Conservation (phyloP, 2,797 vertebrate species). For the Gadopsis bispinosus region DNA sequence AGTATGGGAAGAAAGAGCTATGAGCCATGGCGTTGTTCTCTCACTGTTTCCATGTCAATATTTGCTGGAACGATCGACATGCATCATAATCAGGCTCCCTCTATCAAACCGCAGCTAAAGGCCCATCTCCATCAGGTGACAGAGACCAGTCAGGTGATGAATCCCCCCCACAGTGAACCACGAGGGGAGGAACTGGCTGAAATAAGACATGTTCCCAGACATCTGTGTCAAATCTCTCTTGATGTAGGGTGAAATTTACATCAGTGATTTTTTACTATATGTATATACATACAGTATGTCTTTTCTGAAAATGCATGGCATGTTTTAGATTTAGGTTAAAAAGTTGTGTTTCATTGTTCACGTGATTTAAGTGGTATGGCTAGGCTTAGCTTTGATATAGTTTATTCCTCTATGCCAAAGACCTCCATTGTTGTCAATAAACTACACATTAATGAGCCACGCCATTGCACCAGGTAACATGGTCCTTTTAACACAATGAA, state of each 20-base stretch:
- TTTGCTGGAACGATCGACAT: conserved; percentile 91
- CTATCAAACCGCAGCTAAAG: conserved; percentile 90
- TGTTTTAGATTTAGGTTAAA: too few relatives aligned
- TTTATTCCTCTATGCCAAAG: neutral
- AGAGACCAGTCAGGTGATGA: conserved; percentile 93
- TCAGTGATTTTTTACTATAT: neutral
- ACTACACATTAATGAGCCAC: neutral
- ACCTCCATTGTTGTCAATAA: neutral
- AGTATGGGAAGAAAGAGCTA: conserved; percentile 68
- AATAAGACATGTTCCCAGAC: conserved; percentile 96
- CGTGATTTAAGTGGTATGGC: neutral
- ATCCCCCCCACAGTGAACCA: conserved; percentile 85
- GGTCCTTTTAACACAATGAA: neutral
- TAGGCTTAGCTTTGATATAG: neutral
- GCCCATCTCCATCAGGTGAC: conserved; percentile 95
- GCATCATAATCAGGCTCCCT: conserved; percentile 91
- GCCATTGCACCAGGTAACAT: neutral
- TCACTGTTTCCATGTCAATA: conserved; percentile 88
- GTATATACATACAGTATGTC: neutral
- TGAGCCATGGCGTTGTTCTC: conserved; percentile 82
- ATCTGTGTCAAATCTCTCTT: conserved; percentile 96
- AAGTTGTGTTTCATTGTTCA: neutral
- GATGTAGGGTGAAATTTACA: conserved; percentile 85
- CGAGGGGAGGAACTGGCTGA: conserved; percentile 91
- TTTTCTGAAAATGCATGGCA: too few relatives aligned